Base-by-base conservation (phyloP, 1,140 invertebrate species). In the Atta colombica region DNA sequence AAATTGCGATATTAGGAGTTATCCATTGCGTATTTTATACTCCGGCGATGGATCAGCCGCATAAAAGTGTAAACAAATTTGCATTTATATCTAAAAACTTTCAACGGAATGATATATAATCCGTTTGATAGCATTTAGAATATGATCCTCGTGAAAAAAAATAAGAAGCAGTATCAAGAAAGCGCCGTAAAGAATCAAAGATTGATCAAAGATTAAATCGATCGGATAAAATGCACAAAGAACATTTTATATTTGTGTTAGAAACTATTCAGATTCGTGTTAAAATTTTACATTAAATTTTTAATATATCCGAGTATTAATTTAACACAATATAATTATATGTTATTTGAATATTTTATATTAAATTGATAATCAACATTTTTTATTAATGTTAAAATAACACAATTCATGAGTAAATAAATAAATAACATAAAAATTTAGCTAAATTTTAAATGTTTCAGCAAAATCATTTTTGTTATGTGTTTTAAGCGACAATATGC, bases 1-100 rank as follows among this genome's bases (percentile, higher is more conserved):
- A 61, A 61, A 82, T 18, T 25, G 39, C 80, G n/a, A 51, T 74
- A 74, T 82, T 82, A 82, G 28, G 55, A 84, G 80, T 75, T 31
- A 63, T 75, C 69, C 69, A 28, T 74, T 21, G 68, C 68, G 55
- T 28, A 21, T 84, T 75, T 84, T 84, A 84, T 74, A n/a, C 53
- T 8, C 14, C 66, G 78, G 18, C 18, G 68, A 72, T 82, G 39
- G 80, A 74, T 82, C 21, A 25, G 55, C 5, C 80, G 55, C 69
- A 74, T 84, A 75, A 84, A 84, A 84, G 28, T 74, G 21, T 74
- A 74, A 84, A 84, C 68, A 75, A 84, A 84, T 75, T 84, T 84
- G 39, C 55, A 84, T 84, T 74, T 84, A 84, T 84, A 75, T 8
- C 28, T 63, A 61, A 51, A 75, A 75, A 84, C 55, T 84, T 75